phyloP scores from a whole-genome alignment of 2,797 vertebrate species.

The Ambastaia sidthimunki region DNA sequence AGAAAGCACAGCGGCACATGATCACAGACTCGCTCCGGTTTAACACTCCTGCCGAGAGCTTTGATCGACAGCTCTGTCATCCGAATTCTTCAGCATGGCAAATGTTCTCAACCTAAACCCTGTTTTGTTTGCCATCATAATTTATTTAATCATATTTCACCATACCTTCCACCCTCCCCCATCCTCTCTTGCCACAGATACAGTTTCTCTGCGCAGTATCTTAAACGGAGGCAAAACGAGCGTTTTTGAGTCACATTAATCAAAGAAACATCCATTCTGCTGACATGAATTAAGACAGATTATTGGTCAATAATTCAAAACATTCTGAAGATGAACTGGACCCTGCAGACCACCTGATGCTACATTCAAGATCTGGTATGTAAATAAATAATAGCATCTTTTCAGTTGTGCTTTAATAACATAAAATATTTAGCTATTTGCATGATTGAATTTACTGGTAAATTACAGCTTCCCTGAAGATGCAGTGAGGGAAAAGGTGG shows the following conservation, averaged over 20 bases:
- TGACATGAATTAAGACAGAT: constrained; percentile 97
- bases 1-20: constrained; percentile 4
- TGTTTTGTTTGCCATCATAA: constrained; percentile 57
- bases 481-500: constrained; percentile 67
- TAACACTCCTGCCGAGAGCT: constrained; percentile 35
- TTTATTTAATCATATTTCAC: constrained; percentile 59
- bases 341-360: constrained; percentile 88
- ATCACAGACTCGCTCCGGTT: constrained; percentile 16
- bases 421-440: constrained; percentile 99
- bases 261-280: constrained; percentile 54
- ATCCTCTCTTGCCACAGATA: constrained; percentile 23
- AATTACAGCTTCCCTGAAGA: constrained; percentile 84
- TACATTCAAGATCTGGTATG: constrained; percentile 84
- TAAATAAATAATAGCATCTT: constrained; percentile 92
- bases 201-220: constrained; percentile 2
- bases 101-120: constrained; percentile 59
- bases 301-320: constrained; percentile 95
- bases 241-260: constrained; percentile 39
- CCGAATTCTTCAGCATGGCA: constrained; percentile 50
- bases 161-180: constrained; percentile 50
- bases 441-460: constrained; percentile 93
- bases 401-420: constrained; percentile 84
- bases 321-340: constrained; percentile 86
- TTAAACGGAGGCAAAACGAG: constrained; percentile 12
- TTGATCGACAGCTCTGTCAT: constrained; percentile 53